A percentile compares a stretch with the other conserved stretches of the same genome.
These are phyloP conservation scores for Chirona hameri DNA, from an alignment of 2,888 invertebrate genomes.

Conservation along the genomic window DNA sequence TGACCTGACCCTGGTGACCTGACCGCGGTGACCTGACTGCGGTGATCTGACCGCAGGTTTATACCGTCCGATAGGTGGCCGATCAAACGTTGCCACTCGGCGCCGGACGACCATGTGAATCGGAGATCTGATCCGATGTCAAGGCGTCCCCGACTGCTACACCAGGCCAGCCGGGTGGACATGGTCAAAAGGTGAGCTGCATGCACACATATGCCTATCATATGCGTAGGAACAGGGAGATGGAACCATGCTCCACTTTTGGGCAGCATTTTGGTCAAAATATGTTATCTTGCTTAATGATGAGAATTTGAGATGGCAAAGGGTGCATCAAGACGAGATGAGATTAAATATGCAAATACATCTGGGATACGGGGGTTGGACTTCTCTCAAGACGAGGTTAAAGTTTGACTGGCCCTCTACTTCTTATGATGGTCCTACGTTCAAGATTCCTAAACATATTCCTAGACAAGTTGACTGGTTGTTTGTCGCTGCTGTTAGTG, in stretches of 20 bases:
- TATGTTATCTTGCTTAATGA: no score
- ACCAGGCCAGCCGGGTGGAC: background rate
- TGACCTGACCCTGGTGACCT: no score
- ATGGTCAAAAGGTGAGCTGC: background rate
- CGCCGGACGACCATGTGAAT: background rate
- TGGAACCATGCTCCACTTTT: background rate
- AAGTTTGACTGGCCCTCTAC: no score
- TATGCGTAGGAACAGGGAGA: background rate
- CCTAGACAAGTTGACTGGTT: background rate
- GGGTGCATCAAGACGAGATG: background rate
- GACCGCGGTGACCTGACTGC: no score
- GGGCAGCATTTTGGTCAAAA: no score
- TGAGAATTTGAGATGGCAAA: background rate
- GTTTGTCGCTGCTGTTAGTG: background rate
- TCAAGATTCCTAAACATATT: background rate
- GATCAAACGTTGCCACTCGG: background rate
- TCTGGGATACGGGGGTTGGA: background rate
- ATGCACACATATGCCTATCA: background rate
- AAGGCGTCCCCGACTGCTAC: background rate
- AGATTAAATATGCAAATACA: background rate
- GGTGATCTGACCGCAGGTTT: no score
- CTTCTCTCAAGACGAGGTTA: no score
- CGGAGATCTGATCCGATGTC: background rate
- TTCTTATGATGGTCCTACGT: accelerated
- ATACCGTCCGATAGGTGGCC: background rate